phyloP scores from a whole-genome alignment of 2,113 vertebrate species.

The Petrocephalus microphthalmus region DNA sequence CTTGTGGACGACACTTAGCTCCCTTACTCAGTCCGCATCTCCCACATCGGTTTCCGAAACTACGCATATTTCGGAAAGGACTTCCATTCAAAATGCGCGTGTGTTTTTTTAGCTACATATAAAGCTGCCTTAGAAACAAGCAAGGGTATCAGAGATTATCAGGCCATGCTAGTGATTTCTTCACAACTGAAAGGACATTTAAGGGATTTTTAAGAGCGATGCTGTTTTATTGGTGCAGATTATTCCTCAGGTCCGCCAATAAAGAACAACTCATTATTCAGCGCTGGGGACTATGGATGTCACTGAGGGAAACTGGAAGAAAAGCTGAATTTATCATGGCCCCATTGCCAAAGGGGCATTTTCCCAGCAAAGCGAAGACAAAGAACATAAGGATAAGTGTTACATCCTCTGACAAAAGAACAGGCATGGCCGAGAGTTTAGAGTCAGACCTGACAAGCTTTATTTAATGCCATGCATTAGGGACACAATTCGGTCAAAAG shows the following conservation, averaged over 20 bases:
- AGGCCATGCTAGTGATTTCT: neutral
- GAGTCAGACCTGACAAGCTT: neutral
- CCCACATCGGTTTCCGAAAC: neutral
- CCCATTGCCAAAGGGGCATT: conserved; percentile 9
- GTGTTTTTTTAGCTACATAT: neutral
- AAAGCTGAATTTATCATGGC: conserved; percentile 21
- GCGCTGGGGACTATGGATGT: conserved; percentile 11
- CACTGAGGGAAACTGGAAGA: conserved; percentile 14
- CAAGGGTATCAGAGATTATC: neutral
- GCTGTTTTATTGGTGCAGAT: neutral
- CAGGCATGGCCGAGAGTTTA: neutral
- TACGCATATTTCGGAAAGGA: neutral
- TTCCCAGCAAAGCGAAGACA: conserved; percentile 14
- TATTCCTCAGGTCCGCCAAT: neutral
- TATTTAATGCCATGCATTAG: conserved; percentile 1
- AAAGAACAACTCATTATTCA: conserved; percentile 14
- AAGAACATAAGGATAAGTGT: conserved; percentile 13
- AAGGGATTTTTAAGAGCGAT: neutral
- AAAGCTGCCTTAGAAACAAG: neutral
- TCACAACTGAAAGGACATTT: neutral
- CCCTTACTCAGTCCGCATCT: neutral
- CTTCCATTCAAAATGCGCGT: neutral
- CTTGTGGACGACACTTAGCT: neutral
- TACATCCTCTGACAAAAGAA: neutral
- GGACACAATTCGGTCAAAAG: neutral